Percentiles rank a stretch among this genome's conserved stretches.
phyloP scores from a whole-genome alignment of 2,888 invertebrate species.

The Stegana nigrithorax region DNA sequence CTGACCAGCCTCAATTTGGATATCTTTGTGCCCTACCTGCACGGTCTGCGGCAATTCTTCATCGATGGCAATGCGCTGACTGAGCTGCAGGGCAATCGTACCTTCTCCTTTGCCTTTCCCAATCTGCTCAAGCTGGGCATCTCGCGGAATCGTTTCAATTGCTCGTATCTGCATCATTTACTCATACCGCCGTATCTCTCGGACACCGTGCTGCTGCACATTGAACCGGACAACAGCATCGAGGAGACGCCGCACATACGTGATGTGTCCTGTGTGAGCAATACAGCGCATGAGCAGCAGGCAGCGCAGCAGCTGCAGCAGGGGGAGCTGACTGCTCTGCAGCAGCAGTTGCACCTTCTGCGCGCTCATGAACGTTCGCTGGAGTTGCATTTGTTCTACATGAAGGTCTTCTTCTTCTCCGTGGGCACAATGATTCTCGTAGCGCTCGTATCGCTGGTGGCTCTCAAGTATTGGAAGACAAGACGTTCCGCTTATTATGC shows the following conservation, averaged over 20 bases:
- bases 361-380: constrained; percentile 53
- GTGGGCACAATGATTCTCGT: constrained; percentile 41
- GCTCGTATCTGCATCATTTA: constrained; percentile 63
- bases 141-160: constrained; percentile 65
- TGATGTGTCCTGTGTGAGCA: constrained; percentile 62
- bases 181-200: constrained; percentile 58
- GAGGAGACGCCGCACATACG: constrained; percentile 64
- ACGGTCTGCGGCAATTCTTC: constrained; percentile 58
- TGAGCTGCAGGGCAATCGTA: constrained; percentile 60
- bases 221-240: constrained; percentile 55
- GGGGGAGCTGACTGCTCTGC: constrained; percentile 32
- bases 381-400: constrained; percentile 52
- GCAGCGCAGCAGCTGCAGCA: background rate
- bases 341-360: constrained; percentile 50
- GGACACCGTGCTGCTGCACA: constrained; percentile 56
- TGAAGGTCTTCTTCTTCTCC: constrained; percentile 51
- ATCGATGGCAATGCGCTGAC: constrained; percentile 64
- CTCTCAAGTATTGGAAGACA: constrained; percentile 42
- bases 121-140: constrained; percentile 60
- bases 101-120: constrained; percentile 61
- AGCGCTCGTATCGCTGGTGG: constrained; percentile 29
- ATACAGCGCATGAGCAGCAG: background rate
- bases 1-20: constrained; percentile 68
- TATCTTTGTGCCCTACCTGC: constrained; percentile 64
- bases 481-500: constrained; percentile 51